Percentiles rank a stretch among this genome's conserved stretches.
Evolutionary conservation across 1,140 invertebrate species (phyloP).

Genomic region (Penaeus japonicus): DNA sequence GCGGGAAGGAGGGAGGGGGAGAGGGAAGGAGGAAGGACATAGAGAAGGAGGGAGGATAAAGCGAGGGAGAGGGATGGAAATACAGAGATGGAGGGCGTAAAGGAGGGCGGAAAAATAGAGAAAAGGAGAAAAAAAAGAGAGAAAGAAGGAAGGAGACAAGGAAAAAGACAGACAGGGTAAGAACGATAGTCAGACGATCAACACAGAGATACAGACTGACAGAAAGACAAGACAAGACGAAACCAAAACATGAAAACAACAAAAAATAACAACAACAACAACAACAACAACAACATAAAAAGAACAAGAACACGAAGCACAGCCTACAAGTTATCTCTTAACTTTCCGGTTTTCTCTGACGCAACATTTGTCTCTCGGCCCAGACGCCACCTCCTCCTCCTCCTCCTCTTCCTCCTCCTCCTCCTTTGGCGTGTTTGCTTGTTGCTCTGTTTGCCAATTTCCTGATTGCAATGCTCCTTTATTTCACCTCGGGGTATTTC

Average conservation of each 20-base stretch:
- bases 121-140: not conserved
- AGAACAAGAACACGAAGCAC: too few relatives aligned
- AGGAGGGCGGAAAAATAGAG: too few relatives aligned
- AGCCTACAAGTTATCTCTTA: too few relatives aligned
- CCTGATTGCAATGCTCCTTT: not conserved
- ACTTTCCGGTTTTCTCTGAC: too few relatives aligned
- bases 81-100: not conserved
- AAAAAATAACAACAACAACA: too few relatives aligned
- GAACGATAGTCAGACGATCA: too few relatives aligned
- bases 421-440: too few relatives aligned
- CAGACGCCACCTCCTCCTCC: too few relatives aligned
- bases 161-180: too few relatives aligned
- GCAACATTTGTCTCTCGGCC: too few relatives aligned
- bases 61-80: not conserved
- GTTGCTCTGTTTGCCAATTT: not conserved
- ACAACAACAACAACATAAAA: too few relatives aligned
- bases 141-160: not conserved
- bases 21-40: not conserved
- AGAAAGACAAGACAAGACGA: not conserved
- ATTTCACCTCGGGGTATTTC: not conserved
- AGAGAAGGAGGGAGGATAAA: not conserved
- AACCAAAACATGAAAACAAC: not conserved
- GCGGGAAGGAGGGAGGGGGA: too few relatives aligned
- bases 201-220: not conserved
- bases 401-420: not conserved